Percentiles rank a stretch among this genome's conserved stretches.
These are phyloP conservation scores for Cotesia congregata DNA, from an alignment of 2,888 invertebrate species.

Conservation along the genomic window DNA sequence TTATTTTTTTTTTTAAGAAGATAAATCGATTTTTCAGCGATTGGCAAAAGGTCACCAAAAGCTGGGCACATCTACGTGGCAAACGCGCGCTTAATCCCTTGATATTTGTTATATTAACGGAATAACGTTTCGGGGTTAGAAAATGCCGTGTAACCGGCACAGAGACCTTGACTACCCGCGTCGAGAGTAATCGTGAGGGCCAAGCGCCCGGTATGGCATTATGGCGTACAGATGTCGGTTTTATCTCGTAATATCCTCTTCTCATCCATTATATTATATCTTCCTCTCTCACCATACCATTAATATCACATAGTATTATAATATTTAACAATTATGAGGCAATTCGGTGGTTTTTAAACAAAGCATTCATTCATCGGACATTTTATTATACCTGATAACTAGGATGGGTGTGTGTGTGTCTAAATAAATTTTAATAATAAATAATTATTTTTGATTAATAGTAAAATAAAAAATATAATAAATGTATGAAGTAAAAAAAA, in stretches of 20 bases:
- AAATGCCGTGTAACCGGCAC: constrained; percentile 47
- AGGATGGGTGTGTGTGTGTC: neutral
- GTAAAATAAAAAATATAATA: neutral
- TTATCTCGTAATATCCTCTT: neutral
- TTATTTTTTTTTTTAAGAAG: neutral
- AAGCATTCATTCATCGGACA: neutral
- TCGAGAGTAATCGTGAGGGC: constrained; percentile 24
- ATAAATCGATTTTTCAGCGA: neutral
- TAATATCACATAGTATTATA: neutral
- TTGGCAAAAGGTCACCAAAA: neutral
- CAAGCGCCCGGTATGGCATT: constrained; percentile 10
- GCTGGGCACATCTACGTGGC: constrained; percentile 16
- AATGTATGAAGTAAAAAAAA: neutral
- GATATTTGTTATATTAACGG: constrained; percentile 26
- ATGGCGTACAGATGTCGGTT: constrained; percentile 37
- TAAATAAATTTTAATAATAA: too few relatives aligned
- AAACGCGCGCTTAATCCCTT: constrained; percentile 37
- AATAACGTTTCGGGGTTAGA: constrained; percentile 52
- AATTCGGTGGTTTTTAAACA: neutral
- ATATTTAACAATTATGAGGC: neutral
- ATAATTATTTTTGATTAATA: neutral
- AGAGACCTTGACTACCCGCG: constrained; percentile 35
- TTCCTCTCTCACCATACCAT: neutral
- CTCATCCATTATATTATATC: neutral
- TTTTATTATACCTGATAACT: neutral